These are phyloP conservation scores for Gastrophryne carolinensis DNA, from an alignment of 2,797 vertebrate genomes.

Conservation along the genomic window DNA sequence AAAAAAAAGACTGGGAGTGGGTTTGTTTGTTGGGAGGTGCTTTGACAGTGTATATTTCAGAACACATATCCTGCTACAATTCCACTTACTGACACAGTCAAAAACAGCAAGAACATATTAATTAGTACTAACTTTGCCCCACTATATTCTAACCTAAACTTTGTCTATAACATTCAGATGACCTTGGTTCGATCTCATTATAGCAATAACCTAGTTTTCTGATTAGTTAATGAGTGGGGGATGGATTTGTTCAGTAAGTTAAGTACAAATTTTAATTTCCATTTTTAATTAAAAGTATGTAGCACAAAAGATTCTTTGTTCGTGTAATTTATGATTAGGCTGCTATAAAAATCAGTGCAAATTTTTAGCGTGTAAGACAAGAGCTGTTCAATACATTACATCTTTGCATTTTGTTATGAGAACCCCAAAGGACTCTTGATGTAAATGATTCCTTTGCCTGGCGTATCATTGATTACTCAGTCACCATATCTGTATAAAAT, in stretches of 20 bases:
- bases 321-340: slow-evolving; percentile 5
- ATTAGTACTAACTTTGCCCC: no score
- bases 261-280: slow-evolving; percentile 17
- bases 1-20: no score
- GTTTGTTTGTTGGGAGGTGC: no score
- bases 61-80: no score
- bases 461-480: slow-evolving; percentile 18
- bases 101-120: no score
- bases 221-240: slow-evolving; percentile 6
- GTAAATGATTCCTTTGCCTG: slow-evolving; percentile 20
- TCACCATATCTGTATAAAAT: slow-evolving; percentile 34
- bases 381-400: background rate
- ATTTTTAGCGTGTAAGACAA: slow-evolving; percentile 14
- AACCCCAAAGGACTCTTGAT: background rate
- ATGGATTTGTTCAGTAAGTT: slow-evolving; percentile 12
- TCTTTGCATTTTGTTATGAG: slow-evolving; percentile 11
- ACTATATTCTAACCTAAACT: no score
- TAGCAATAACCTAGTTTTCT: slow-evolving; percentile 5
- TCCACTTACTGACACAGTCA: no score
- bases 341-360: slow-evolving; percentile 12
- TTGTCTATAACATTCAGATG: slow-evolving; percentile 4
- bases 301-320: slow-evolving; percentile 8
- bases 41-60: no score
- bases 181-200: slow-evolving; percentile 6
- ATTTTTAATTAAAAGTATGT: slow-evolving; percentile 29